Percentiles rank a stretch among this genome's conserved stretches.
These are phyloP conservation scores for Leucoma salicis DNA, from an alignment of 2,888 invertebrate species.

Conservation along the genomic window DNA sequence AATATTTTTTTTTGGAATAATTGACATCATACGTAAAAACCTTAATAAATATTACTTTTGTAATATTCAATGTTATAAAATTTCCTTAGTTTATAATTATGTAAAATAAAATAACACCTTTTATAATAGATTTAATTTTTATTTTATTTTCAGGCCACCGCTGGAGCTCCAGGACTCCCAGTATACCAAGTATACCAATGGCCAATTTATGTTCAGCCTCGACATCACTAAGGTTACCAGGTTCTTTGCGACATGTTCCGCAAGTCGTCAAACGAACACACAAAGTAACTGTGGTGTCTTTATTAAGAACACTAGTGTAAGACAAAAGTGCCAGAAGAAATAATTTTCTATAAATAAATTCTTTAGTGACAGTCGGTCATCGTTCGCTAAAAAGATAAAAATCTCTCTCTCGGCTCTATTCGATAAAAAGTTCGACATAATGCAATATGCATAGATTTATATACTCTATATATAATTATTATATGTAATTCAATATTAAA, in stretches of 20 bases:
- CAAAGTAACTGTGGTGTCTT: slow-evolving; percentile 55
- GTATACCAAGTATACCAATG: slow-evolving; percentile 65
- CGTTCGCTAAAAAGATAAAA: too few relatives aligned
- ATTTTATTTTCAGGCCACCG: slow-evolving; percentile 51
- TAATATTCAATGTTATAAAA: too few relatives aligned
- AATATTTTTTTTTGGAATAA: too few relatives aligned
- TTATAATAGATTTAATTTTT: too few relatives aligned
- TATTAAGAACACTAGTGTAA: slow-evolving; percentile 53
- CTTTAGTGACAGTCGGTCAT: background rate
- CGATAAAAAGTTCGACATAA: background rate
- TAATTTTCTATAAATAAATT: slow-evolving; percentile 19
- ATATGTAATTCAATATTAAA: background rate
- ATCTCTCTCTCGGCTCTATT: too few relatives aligned
- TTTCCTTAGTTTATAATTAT: too few relatives aligned
- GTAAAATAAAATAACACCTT: too few relatives aligned
- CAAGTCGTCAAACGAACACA: slow-evolving; percentile 25
- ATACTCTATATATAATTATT: background rate
- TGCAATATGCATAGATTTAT: background rate
- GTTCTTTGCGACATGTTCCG: slow-evolving; percentile 26
- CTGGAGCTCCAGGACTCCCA: slow-evolving; percentile 37
- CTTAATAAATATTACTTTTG: too few relatives aligned
- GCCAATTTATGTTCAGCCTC: slow-evolving; percentile 61
- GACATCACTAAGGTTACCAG: slow-evolving; percentile 49
- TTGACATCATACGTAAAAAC: too few relatives aligned
- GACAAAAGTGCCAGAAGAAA: slow-evolving; percentile 70